Base-by-base conservation (phyloP, 2,888 invertebrate genomes). In the Morinoia aosen region DNA sequence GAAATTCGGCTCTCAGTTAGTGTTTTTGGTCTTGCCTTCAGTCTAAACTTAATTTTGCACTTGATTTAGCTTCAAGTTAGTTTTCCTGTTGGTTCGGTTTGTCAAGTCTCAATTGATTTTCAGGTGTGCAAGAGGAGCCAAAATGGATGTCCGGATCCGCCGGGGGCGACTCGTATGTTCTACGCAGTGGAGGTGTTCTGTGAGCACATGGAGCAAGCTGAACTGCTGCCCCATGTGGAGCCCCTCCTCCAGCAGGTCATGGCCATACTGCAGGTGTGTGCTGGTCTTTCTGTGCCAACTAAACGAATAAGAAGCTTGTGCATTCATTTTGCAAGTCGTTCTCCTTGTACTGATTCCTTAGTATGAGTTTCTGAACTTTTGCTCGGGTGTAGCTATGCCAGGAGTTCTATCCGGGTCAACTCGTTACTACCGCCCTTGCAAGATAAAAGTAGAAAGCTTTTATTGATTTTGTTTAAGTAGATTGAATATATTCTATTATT, bases 141-240 rank as follows among this genome's bases (percentile, higher is more conserved):
- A 48, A 95, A 64, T 39, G 95, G 95, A 12, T 64, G 64, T 19
- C 95, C 95, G 76, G 96, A 97, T 96, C 98, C 98, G 0, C 98
- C 98, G 39, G 98, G 98, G 95, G 97, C 98, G 4, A 98, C 98
- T 97, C 98, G 98, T 95, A 98, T 98, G 97, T 98, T 98, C 97
- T 98, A 98, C 97, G 98, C 98, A 0, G 97, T 98, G 96, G 98
- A 98, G 97, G 98, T 98, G 96, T 98, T 98, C 97, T 98, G 98
- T 97, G 98, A 98, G 97, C 98, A 98, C 97, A 97, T 98, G 90
- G 98, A 98, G 96, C 95, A 95, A 39, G 98, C 98, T 95, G 98
- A 98, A n/a, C 97, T 98, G 88, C 97, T 98, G 95, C 98, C 98
- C 0, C 98, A 98, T 97, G 97, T 98, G 96, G 98, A 98, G 0